A percentile compares a stretch with the other conserved stretches of the same genome.
Evolutionary conservation across 2,888 invertebrate species (phyloP).

Genomic region (Trichopria drosophilae): DNA sequence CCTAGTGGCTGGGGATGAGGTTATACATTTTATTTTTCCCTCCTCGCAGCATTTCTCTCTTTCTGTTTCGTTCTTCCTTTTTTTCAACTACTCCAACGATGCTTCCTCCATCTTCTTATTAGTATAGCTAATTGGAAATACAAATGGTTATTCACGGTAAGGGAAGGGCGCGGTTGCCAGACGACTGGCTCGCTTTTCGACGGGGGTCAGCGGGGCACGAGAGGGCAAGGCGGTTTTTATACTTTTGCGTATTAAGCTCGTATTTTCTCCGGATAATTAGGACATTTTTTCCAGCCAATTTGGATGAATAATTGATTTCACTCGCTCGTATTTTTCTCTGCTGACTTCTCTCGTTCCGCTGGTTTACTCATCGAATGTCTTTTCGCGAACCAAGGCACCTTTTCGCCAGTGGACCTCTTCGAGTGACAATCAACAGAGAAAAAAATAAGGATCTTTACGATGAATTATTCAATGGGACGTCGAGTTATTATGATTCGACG

Average conservation of each 20-base stretch:
- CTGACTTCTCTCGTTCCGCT: slow-evolving; percentile 15
- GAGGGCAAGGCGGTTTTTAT: slow-evolving; percentile 39
- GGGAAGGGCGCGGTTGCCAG: slow-evolving; percentile 44
- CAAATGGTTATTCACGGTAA: slow-evolving; percentile 59
- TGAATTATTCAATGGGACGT: slow-evolving; percentile 54
- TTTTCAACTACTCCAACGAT: slow-evolving; percentile 48
- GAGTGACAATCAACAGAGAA: slow-evolving; percentile 54
- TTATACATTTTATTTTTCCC: slow-evolving; percentile 56
- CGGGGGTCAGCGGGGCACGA: slow-evolving; percentile 24
- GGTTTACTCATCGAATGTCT: slow-evolving; percentile 15
- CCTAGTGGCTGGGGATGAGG: slow-evolving; percentile 59
- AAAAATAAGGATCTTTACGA: slow-evolving; percentile 52
- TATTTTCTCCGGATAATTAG: slow-evolving; percentile 59
- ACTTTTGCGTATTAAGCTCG: slow-evolving; percentile 56
- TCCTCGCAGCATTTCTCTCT: slow-evolving; percentile 34
- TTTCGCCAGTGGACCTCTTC: slow-evolving; percentile 46
- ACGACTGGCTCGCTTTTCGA: slow-evolving; percentile 34
- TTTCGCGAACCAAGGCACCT: slow-evolving; percentile 32
- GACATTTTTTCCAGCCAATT: slow-evolving; percentile 57
- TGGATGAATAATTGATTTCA: slow-evolving; percentile 58
- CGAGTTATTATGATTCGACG: slow-evolving; percentile 38
- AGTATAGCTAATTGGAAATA: slow-evolving; percentile 60
- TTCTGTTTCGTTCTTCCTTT: slow-evolving; percentile 31
- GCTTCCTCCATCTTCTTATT: slow-evolving; percentile 58
- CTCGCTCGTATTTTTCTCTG: slow-evolving; percentile 33